Evolutionary conservation across 2,113 vertebrate species (phyloP), one percentile per base, ranked within the genome.

Genomic region (Cavia porcellus): DNA sequence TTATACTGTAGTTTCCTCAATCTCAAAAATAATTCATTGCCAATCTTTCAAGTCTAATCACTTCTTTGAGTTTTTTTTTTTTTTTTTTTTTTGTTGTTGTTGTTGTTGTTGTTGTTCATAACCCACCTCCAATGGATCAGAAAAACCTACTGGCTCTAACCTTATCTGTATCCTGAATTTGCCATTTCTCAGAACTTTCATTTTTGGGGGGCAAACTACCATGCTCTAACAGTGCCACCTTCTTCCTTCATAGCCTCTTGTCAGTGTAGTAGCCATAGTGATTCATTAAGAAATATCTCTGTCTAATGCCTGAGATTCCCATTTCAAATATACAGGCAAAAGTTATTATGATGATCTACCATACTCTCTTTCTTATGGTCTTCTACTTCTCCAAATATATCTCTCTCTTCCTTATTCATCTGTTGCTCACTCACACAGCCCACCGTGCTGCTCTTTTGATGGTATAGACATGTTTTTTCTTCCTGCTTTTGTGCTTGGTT

Each of bases 121-220:
- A 0, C 5, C 13, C 13, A 35, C 5, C 24, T 88, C 11, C 20
- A 61, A 86, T 81, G 20, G 6, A 47, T 68, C 22, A 66, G 55
- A 15, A 74, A 94, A n/a, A 68, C 7, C 25, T 61, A 12, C 42
- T 57, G 17, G 3, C 5, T 25, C 10, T 52, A 77, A 7, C 30
- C 50, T 94, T 28, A 80, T 38, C 45, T 62, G 68, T 59, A 86
- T 86, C 15, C 20, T 20, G 38, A 92, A 61, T 57, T 80, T 82
- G 59, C 68, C 4, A 45, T 11, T 85, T 57, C 32, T 83, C 11
- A n/a, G 0, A 1, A 84, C 22, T 74, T 68, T 91, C 12, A 70
- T 30, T 86, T 52, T 88, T 28, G 20, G 74, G 38, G 20, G 74
- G 75, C 0, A 61, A 47, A 45, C 3, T 0, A 55, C 20, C 14